Conservation (phyloP, 2,888 invertebrate species). For the Diaphora mendica region DNA sequence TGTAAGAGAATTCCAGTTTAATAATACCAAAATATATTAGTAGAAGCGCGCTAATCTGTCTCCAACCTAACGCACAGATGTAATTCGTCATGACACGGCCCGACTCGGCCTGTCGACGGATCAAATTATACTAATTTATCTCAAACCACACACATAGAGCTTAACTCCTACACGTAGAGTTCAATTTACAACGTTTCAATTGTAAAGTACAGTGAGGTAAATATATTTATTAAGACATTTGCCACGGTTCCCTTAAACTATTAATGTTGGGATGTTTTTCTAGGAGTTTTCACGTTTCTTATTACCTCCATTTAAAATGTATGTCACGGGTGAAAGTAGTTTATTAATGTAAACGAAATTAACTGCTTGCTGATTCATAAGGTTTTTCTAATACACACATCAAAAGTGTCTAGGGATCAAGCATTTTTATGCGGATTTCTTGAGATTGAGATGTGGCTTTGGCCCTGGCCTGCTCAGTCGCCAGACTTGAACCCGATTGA, state of each 20-base stretch:
- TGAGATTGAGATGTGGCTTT: too few relatives aligned
- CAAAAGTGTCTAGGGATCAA: too few relatives aligned
- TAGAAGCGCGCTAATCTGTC: slow-evolving; percentile 14
- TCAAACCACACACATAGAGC: slow-evolving; percentile 25
- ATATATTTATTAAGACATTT: slow-evolving; percentile 53
- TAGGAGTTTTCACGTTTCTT: slow-evolving; percentile 25
- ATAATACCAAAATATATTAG: not conserved
- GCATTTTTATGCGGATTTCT: too few relatives aligned
- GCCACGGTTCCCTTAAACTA: slow-evolving; percentile 30
- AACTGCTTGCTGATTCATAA: not conserved
- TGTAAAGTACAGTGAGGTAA: slow-evolving; percentile 27
- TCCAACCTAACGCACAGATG: slow-evolving; percentile 57
- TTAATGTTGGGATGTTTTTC: slow-evolving; percentile 35
- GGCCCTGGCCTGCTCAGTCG: too few relatives aligned
- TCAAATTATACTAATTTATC: slow-evolving; percentile 57
- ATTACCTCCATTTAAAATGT: slow-evolving; percentile 28
- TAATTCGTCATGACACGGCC: slow-evolving; percentile 62
- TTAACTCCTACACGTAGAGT: slow-evolving; percentile 42
- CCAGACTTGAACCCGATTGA: too few relatives aligned
- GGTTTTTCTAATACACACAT: not conserved
- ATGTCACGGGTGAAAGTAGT: slow-evolving; percentile 20
- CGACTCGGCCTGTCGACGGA: slow-evolving; percentile 57
- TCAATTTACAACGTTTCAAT: slow-evolving; percentile 35
- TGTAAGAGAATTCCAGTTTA: not conserved
- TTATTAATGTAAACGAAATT: slow-evolving; percentile 10